phyloP scores from a whole-genome alignment of 1,140 invertebrate species.

The Sweltsa coloradensis region DNA sequence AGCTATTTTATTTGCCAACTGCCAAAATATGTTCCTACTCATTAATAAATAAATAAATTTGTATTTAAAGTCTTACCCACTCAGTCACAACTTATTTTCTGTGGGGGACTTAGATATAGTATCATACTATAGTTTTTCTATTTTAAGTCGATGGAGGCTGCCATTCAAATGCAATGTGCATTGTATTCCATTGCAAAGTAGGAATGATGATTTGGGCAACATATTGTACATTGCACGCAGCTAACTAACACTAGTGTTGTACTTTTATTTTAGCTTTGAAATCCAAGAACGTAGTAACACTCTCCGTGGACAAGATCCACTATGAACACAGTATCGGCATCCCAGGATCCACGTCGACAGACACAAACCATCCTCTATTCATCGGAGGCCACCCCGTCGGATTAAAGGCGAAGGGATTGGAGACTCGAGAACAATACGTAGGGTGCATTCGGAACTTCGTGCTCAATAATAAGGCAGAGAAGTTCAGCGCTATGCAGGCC shows the following conservation, averaged over 20 bases:
- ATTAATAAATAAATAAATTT: too few species aligned
- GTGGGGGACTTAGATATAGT: too few species aligned
- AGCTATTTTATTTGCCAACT: too few species aligned
- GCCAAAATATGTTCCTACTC: too few species aligned
- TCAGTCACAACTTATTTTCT: too few species aligned
- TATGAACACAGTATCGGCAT: slow-evolving; percentile 50
- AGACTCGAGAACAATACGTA: slow-evolving; percentile 53
- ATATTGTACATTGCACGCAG: neutral
- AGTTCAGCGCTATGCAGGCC: slow-evolving; percentile 44
- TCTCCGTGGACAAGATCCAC: slow-evolving; percentile 66
- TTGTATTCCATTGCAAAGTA: too few species aligned
- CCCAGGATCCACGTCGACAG: slow-evolving; percentile 47
- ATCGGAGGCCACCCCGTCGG: slow-evolving; percentile 70
- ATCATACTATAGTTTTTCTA: too few species aligned
- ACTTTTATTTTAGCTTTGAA: slow-evolving; percentile 55
- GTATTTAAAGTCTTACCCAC: too few species aligned
- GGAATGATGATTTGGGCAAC: too few species aligned
- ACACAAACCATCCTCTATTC: slow-evolving; percentile 75
- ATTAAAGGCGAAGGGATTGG: slow-evolving; percentile 19
- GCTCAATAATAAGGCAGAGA: slow-evolving; percentile 44
- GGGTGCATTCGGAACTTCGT: slow-evolving; percentile 68
- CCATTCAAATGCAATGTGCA: too few species aligned
- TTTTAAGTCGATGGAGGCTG: too few species aligned
- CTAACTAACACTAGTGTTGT: neutral
- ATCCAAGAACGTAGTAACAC: slow-evolving; percentile 65